Evolutionary conservation across 2,113 vertebrate species (phyloP).

Genomic region (Callipepla californica): DNA sequence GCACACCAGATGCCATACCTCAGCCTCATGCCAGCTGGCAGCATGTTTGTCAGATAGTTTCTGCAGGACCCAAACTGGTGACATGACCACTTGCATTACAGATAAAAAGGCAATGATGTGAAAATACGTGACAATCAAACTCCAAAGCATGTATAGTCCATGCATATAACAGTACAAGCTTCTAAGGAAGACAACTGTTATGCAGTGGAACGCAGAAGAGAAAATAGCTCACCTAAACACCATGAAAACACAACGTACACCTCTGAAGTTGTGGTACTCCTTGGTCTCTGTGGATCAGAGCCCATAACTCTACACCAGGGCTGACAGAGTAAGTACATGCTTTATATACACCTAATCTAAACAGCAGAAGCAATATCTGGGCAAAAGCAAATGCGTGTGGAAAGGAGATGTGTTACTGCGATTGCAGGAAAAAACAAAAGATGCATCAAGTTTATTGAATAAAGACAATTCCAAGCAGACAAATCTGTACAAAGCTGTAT

Average conservation of each 20-base stretch:
- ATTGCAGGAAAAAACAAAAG: not conserved
- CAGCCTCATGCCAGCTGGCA: not conserved
- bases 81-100: not conserved
- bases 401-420: not conserved
- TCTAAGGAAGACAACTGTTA: conserved; percentile 1
- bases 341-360: not conserved
- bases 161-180: not conserved
- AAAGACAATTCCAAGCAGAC: not conserved
- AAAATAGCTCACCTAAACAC: not conserved
- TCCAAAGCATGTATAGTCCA: not conserved
- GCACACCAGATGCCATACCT: not conserved
- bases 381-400: not conserved
- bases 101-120: not conserved
- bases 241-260: not conserved
- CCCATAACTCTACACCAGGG: not conserved
- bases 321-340: not conserved
- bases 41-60: not conserved
- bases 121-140: not conserved
- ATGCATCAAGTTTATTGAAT: not conserved
- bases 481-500: not conserved
- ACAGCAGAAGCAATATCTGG: not conserved
- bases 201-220: not conserved
- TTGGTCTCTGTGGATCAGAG: not conserved
- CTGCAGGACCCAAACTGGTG: not conserved
- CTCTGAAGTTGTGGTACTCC: not conserved